Percentiles rank a stretch among this genome's conserved stretches.
These are phyloP conservation scores for Clepsis dumicolana DNA, from an alignment of 2,888 invertebrate genomes.

Conservation along the genomic window DNA sequence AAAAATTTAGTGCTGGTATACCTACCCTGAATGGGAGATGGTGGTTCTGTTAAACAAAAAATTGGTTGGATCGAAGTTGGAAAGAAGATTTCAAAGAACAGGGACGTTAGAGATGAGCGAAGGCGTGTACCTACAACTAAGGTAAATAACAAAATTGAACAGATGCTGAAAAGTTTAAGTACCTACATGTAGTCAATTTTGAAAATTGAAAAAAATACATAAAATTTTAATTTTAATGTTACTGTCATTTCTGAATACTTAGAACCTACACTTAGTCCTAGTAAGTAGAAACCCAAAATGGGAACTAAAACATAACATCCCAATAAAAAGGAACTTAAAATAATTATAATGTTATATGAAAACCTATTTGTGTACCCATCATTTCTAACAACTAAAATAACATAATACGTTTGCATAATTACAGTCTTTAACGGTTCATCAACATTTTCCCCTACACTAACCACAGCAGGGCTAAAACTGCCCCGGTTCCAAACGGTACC, in stretches of 20 bases:
- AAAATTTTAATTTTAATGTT: too few relatives aligned
- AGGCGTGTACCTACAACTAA: too few relatives aligned
- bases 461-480: background rate
- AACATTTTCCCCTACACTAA: constrained; percentile 23
- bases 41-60: constrained; percentile 24
- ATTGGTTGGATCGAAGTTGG: background rate
- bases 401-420: background rate
- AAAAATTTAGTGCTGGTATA: constrained; percentile 18
- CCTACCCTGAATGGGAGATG: background rate
- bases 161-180: too few relatives aligned
- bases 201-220: too few relatives aligned
- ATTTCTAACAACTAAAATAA: background rate
- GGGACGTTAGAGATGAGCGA: background rate
- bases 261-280: too few relatives aligned
- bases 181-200: too few relatives aligned
- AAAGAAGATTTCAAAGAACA: background rate
- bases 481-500: constrained; percentile 28
- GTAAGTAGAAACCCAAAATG: too few relatives aligned
- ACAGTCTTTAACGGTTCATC: background rate
- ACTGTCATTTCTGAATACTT: too few relatives aligned
- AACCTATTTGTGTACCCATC: background rate
- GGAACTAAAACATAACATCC: too few relatives aligned
- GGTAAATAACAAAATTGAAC: too few relatives aligned
- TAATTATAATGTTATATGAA: too few relatives aligned
- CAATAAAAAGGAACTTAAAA: too few relatives aligned